phyloP scores from a whole-genome alignment of 1,140 invertebrate genomes.

The Leptopilina clavipes region DNA sequence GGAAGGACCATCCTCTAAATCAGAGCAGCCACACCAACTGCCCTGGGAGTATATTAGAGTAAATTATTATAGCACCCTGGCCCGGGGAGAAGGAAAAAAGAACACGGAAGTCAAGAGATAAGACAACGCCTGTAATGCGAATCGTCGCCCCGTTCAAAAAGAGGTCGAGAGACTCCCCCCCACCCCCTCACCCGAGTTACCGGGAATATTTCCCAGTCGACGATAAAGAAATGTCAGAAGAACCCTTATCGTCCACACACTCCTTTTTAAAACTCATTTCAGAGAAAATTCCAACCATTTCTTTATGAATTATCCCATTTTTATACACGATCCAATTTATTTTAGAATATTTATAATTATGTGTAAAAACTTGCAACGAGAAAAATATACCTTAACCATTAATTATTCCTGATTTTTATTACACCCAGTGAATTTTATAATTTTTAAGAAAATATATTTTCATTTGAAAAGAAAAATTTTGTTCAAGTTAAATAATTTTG shows the following conservation, averaged over 20 bases:
- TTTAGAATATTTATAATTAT: too few species aligned
- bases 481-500: too few species aligned
- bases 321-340: too few species aligned
- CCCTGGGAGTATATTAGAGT: conserved; percentile 56
- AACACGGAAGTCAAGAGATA: conserved; percentile 46
- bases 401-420: too few species aligned
- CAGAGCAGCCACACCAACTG: conserved; percentile 55
- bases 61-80: conserved; percentile 56
- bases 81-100: conserved; percentile 50
- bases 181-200: conserved; percentile 32
- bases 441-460: too few species aligned
- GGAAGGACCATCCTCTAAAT: conserved; percentile 54
- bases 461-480: too few species aligned
- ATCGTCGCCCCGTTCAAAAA: conserved; percentile 44
- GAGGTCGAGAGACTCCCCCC: conserved; percentile 42
- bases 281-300: too few species aligned
- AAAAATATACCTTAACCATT: too few species aligned
- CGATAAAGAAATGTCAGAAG: conserved; percentile 17
- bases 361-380: too few species aligned
- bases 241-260: not conserved
- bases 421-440: too few species aligned
- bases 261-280: not conserved
- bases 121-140: conserved; percentile 52
- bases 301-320: too few species aligned
- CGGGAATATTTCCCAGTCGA: not conserved